Conservation (phyloP, 2,888 invertebrate species). For the Brachypterus glaber region DNA sequence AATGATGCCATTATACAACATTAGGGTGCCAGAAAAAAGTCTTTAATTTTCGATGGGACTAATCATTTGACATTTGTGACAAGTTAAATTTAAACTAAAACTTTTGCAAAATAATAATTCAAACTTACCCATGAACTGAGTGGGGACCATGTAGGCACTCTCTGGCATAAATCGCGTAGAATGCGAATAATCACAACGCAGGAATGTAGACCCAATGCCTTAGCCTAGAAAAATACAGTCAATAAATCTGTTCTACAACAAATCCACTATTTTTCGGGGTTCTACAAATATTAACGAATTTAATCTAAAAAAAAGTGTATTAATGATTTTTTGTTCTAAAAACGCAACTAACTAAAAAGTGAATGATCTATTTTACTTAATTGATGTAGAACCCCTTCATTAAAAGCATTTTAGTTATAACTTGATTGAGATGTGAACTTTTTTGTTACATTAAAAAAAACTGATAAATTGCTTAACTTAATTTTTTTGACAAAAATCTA, state of each 20-base stretch:
- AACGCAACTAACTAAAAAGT: conserved; percentile 11
- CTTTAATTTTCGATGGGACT: too few species aligned
- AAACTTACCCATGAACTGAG: conserved; percentile 84
- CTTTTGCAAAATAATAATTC: conserved; percentile 4
- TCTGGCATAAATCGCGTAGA: conserved; percentile 88
- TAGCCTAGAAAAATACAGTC: conserved; percentile 59
- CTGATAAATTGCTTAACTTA: too few species aligned
- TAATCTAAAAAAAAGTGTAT: conserved; percentile 10
- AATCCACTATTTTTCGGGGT: conserved; percentile 18
- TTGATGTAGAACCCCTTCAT: conserved; percentile 30
- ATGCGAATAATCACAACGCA: conserved; percentile 95
- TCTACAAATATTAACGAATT: conserved; percentile 21
- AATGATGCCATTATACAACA: too few species aligned
- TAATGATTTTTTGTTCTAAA: conserved; percentile 1
- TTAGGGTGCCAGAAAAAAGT: too few species aligned
- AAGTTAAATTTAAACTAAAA: too few species aligned
- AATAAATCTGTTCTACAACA: conserved; percentile 9
- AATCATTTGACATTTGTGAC: too few species aligned
- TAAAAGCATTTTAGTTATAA: conserved; percentile 14
- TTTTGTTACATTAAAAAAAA: conserved; percentile 20
- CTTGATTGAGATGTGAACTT: conserved; percentile 38
- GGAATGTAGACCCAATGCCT: conserved; percentile 89
- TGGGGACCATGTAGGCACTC: conserved; percentile 90
- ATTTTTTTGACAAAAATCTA: conserved; percentile 15
- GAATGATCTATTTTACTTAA: conserved; percentile 6